Evolutionary conservation across 1,140 invertebrate species (phyloP).

Genomic region (Palaemon carinicauda): DNA sequence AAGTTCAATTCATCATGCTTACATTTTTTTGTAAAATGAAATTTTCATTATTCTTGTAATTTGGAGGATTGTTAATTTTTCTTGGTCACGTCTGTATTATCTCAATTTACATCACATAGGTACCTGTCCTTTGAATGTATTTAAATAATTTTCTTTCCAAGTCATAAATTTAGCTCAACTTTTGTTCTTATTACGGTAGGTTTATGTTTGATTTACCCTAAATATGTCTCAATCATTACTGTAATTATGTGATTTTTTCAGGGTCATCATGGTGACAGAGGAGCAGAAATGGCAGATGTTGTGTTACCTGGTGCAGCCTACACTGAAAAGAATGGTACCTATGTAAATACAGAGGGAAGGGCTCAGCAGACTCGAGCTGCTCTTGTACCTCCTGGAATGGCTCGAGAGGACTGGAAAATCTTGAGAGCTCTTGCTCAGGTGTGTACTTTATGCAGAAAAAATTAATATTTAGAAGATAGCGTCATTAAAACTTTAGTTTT

Average conservation of each 20-base stretch:
- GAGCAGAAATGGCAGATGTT: conserved; percentile 91
- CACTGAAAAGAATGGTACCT: conserved; percentile 96
- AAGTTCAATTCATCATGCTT: too few relatives aligned
- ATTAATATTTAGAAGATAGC: not conserved
- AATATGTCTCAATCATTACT: too few relatives aligned
- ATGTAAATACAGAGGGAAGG: conserved; percentile 97
- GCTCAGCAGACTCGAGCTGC: conserved; percentile 92
- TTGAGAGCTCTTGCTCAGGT: conserved; percentile 87
- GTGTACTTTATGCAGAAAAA: conserved; percentile 40
- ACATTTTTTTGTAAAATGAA: too few relatives aligned
- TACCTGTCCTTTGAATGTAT: too few relatives aligned
- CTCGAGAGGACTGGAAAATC: conserved; percentile 98
- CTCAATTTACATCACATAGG: too few relatives aligned
- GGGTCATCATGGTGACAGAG: conserved; percentile 96
- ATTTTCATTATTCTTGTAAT: too few relatives aligned
- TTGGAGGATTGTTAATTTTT: too few relatives aligned
- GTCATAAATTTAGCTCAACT: too few relatives aligned
- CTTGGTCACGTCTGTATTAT: too few relatives aligned
- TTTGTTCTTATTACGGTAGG: too few relatives aligned
- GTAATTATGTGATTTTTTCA: not conserved
- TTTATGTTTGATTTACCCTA: not conserved
- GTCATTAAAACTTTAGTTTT: too few relatives aligned
- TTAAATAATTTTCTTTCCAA: too few relatives aligned
- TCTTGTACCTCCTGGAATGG: conserved; percentile 92
- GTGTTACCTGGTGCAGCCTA: conserved; percentile 97